Base-by-base conservation (phyloP, 2,113 vertebrate species). In the Podarcis cretensis region DNA sequence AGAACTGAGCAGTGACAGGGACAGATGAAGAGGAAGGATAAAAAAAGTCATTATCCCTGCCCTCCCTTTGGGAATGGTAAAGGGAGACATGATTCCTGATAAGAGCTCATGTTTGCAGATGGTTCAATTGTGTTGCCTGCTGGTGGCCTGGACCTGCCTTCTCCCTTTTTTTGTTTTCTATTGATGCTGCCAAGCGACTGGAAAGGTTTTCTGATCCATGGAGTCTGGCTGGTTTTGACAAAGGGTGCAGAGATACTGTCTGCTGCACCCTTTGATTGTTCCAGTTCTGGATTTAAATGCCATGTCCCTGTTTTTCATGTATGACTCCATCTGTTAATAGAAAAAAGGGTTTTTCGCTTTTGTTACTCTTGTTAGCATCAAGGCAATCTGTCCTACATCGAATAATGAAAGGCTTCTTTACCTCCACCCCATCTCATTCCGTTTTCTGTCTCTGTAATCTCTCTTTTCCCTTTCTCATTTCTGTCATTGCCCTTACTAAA, bases 261-360 rank as follows among this genome's bases (percentile, higher is more conserved):
- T 90, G 94, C 90, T 2, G 1, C 90, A 90, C 6, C 54, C 90
- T 94, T 91, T 86, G 91, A 92, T 81, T 94, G 92, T 92, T 94
- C 81, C 82, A 94, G 92, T 92, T 83, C 92, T 3, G 3, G 91
- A 92, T 89, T 94, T 91, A 89, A 89, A 95, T 95, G 92, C 94
- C 90, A 92, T 81, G 1, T 95, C 85, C 87, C 86, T 93, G 92
- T 91, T 88, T 54, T 92, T 89, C 92, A 69, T 86, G 90, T 93
- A 91, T 3, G 32, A 91, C 91, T 94, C 94, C 94, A 95, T 95
- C 92, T 94, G 94, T 85, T 93, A 92, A 94, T 85, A 93, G 91
- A 95, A 89, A 90, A 90, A 93, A 92, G 82, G 73, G 89, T 85
- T 89, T 73, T 63, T 81, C 82, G 86, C 91, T 94, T 94, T 93